Evolutionary conservation across 2,113 vertebrate species (phyloP).

Genomic region (Varanus komodoensis): DNA sequence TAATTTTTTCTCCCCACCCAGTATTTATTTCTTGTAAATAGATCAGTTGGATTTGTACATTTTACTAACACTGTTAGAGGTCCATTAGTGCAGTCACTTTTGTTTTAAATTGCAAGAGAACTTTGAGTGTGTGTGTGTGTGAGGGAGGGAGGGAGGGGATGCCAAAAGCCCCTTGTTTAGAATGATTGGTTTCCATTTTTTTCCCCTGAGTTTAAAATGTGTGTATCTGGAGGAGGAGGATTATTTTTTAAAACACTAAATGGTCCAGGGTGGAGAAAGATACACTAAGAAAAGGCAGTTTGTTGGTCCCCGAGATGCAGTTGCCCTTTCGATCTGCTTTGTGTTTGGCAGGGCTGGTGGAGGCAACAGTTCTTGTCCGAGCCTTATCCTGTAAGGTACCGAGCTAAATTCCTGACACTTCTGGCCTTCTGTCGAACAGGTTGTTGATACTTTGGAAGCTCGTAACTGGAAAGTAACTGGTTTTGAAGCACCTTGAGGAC

Average conservation of each 20-base stretch:
- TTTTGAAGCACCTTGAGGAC: too few species aligned
- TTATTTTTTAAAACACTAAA: slow-evolving; percentile 37
- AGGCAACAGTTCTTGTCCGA: neutral
- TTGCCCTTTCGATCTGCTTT: neutral
- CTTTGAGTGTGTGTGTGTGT: neutral
- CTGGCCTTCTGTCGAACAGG: neutral
- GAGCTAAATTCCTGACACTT: neutral
- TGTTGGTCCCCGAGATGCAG: accelerated
- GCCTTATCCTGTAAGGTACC: accelerated
- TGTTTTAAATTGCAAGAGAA: neutral
- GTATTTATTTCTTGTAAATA: slow-evolving; percentile 90
- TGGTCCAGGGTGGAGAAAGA: slow-evolving; percentile 17
- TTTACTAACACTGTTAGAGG: slow-evolving; percentile 73
- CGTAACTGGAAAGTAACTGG: neutral
- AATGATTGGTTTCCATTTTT: neutral
- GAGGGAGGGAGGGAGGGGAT: neutral
- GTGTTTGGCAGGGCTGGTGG: accelerated
- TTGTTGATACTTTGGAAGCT: too few species aligned
- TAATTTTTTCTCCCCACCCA: slow-evolving; percentile 28
- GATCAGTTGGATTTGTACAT: slow-evolving; percentile 78
- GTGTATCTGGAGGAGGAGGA: neutral
- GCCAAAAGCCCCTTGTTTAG: neutral
- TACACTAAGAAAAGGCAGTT: slow-evolving; percentile 57
- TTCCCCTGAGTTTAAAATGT: neutral
- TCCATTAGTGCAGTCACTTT: slow-evolving; percentile 34